Conservation (phyloP, 2,797 vertebrate species). For the Florisuga fusca region DNA sequence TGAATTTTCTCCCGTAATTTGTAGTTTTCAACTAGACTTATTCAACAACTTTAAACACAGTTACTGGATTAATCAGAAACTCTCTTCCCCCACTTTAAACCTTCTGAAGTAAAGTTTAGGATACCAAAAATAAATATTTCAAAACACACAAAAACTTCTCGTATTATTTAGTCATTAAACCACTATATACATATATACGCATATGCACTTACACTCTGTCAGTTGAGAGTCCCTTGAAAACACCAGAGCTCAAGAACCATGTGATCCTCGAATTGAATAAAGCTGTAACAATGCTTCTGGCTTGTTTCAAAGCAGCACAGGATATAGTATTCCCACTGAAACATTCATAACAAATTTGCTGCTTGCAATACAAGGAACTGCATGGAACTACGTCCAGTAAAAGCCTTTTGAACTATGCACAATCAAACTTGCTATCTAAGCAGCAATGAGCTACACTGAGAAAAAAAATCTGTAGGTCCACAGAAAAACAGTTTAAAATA, state of each 20-base stretch:
- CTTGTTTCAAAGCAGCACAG: not conserved
- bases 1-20: not conserved
- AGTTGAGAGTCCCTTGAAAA: too few species aligned
- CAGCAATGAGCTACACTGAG: not conserved
- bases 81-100: not conserved
- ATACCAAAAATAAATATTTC: not conserved
- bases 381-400: not conserved
- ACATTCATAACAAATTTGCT: not conserved
- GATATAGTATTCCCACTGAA: not conserved
- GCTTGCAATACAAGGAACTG: not conserved
- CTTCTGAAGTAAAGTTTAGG: not conserved
- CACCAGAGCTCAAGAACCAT: accelerated
- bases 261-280: not conserved
- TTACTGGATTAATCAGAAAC: not conserved
- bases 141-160: not conserved
- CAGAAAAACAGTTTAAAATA: conserved; percentile 39
- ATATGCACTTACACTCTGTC: not conserved
- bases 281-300: not conserved
- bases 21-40: not conserved
- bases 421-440: not conserved
- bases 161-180: not conserved
- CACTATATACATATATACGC: not conserved
- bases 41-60: not conserved
- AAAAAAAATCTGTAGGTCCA: not conserved
- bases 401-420: accelerated